These are phyloP conservation scores for Crotalus helleri DNA, from an alignment of 2,113 vertebrate species.

Conservation along the genomic window DNA sequence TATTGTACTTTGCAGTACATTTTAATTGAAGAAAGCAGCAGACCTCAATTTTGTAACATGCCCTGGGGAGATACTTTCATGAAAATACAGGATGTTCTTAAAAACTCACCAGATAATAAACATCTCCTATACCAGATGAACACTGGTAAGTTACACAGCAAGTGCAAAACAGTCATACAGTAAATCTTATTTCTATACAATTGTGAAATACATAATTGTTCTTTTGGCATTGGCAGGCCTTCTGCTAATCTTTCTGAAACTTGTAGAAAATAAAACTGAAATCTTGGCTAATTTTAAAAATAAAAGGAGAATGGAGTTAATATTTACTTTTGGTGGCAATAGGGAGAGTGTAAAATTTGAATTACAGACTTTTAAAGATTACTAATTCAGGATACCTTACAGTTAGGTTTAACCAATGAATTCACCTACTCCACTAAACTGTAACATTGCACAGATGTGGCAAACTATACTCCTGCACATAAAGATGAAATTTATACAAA, in stretches of 20 bases:
- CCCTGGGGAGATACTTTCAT: background rate
- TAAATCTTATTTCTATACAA: constrained; percentile 67
- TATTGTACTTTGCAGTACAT: background rate
- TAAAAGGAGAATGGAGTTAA: background rate
- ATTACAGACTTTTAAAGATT: constrained; percentile 46
- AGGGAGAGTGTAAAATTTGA: constrained; percentile 35
- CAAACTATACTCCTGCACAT: constrained; percentile 39
- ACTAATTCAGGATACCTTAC: constrained; percentile 46
- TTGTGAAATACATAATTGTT: constrained; percentile 68
- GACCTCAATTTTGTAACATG: background rate
- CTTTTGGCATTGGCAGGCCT: constrained; percentile 68
- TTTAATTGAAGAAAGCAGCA: background rate
- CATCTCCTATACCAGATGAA: background rate
- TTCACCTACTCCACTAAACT: constrained; percentile 58
- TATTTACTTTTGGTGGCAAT: background rate
- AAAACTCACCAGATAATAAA: background rate
- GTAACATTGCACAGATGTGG: constrained; percentile 46
- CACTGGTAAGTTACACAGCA: too few species aligned
- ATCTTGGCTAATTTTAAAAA: constrained; percentile 54
- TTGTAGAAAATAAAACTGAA: constrained; percentile 38
- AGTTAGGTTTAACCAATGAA: constrained; percentile 43
- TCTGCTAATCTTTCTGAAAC: constrained; percentile 62
- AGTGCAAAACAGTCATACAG: background rate
- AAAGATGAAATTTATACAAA: constrained; percentile 50
- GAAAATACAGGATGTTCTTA: background rate